Evolutionary conservation across 2,888 invertebrate species (phyloP), one percentile per base, ranked within the genome.

Genomic region (Spilosoma lubricipeda): DNA sequence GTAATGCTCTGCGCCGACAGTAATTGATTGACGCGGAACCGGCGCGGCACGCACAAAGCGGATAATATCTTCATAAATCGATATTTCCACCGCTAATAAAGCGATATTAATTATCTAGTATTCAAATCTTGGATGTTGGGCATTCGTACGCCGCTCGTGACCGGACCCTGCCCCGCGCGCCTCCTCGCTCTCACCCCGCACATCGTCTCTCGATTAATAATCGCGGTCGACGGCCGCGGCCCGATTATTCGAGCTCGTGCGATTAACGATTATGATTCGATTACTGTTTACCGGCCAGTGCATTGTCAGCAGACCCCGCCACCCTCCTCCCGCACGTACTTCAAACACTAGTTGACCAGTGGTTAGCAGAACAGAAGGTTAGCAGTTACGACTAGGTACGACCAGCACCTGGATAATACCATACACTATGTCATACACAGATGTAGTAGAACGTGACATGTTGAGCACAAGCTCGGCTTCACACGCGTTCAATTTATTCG

Each of bases 71-170:
- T 91, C 92, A 93, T 91, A 92, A 93, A 93, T 94, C 94, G 94
- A 93, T 92, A 92, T 93, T 93, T 91, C 93, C 89, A 87, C 88
- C 90, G 93, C 92, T 94, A 94, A 95, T 94, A 94, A 94, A 95
- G 95, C 93, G 93, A 94, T 95, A 95, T 95, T 95, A 94, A 95
- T 95, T 95, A 95, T 95, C 95, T 94, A 93, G 93, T 95, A 95
- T 94, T 94, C 95, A 95, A 94, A 95, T 95, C 95, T 94, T 88
- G 90, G 89, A 89, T 88, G 92, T 88, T 88, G 90, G 83, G 89
- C 90, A 90, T 89, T 92, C 92, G 93, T 90, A 90, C 87, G 84
- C 85, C 90, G 92, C 86, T 92, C 93, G 93, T 92, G 93, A 93
- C 92, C 84, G 83, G 72, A 73, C 70, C 82, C 4, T 80, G 27